A percentile compares a stretch with the other conserved stretches of the same genome.
Evolutionary conservation across 2,113 vertebrate genomes (phyloP).

Genomic region (Barnardius zonarius): DNA sequence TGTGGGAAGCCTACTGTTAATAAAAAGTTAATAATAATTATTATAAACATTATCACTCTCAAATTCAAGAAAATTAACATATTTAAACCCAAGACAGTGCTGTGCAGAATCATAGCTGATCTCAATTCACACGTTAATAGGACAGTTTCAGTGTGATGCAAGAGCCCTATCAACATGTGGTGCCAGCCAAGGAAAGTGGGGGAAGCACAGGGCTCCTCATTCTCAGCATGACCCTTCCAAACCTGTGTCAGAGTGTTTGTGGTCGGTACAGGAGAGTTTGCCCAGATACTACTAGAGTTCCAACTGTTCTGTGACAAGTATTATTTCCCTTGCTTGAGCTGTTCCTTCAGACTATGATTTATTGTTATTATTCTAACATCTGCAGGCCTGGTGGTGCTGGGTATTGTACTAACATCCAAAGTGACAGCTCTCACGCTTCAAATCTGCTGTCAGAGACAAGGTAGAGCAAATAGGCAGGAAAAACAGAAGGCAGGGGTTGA

Average conservation of each 20-base stretch:
- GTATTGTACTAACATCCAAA: neutral
- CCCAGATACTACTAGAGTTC: neutral
- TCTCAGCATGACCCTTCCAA: neutral
- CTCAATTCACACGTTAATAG: neutral
- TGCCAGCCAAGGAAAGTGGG: neutral
- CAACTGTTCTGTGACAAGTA: neutral
- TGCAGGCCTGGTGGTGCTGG: neutral
- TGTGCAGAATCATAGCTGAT: neutral
- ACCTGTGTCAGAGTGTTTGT: too few relatives aligned
- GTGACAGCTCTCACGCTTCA: neutral
- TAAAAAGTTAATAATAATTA: neutral
- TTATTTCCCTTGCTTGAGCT: neutral
- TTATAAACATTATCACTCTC: neutral
- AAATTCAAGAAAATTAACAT: neutral
- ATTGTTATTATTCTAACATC: neutral
- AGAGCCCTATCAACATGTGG: neutral
- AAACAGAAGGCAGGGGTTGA: neutral
- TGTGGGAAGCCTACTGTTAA: neutral
- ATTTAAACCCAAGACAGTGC: neutral
- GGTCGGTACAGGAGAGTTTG: neutral
- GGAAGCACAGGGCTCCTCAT: rapidly evolving
- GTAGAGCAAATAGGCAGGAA: neutral
- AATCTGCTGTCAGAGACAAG: neutral
- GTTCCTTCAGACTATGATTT: neutral
- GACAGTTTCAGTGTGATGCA: neutral